Evolutionary conservation across 2,797 vertebrate species (phyloP).

Genomic region (Sciurus carolinensis): DNA sequence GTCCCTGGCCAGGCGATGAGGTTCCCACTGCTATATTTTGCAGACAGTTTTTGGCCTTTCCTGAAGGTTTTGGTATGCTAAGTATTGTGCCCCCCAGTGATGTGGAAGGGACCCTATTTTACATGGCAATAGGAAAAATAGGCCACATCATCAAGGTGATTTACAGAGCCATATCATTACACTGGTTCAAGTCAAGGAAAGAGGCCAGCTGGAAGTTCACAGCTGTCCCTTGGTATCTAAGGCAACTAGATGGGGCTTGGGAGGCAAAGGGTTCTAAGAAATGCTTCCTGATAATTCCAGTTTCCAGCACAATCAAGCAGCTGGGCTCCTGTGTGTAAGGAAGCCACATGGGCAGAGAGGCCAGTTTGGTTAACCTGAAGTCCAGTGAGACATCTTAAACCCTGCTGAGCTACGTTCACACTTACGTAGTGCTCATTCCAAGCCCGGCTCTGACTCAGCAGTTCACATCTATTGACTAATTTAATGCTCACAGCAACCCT

Average conservation of each 20-base stretch:
- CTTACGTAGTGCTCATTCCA: accelerated
- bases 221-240: not conserved
- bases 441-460: not conserved
- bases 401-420: not conserved
- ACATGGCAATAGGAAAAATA: not conserved
- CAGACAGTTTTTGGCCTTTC: not conserved
- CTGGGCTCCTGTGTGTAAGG: not conserved
- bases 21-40: not conserved
- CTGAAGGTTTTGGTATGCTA: not conserved
- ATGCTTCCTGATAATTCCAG: not conserved
- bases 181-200: not conserved
- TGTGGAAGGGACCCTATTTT: not conserved
- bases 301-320: not conserved
- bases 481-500: not conserved
- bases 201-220: not conserved
- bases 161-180: not conserved
- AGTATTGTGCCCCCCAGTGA: not conserved
- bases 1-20: not conserved
- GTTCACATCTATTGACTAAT: not conserved
- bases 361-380: not conserved
- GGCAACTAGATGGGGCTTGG: not conserved
- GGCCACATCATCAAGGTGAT: not conserved
- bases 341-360: not conserved
- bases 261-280: not conserved
- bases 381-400: not conserved